These are phyloP conservation scores for Tanaodytes sp. DNA, from an alignment of 2,888 invertebrate species.

Conservation along the genomic window DNA sequence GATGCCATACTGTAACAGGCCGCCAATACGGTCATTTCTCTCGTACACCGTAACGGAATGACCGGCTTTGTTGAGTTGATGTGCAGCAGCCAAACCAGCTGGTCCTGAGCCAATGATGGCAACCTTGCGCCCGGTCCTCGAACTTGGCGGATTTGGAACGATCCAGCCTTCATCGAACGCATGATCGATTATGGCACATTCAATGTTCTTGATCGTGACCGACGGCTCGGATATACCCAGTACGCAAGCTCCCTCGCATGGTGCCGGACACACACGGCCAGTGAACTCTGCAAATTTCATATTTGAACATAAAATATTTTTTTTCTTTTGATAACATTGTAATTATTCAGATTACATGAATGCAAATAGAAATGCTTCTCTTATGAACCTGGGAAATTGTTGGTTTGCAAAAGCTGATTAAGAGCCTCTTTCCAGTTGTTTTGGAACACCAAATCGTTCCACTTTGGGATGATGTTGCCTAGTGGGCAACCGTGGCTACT, in stretches of 20 bases:
- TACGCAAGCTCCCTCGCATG: constrained; percentile 99
- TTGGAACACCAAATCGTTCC: constrained; percentile 97
- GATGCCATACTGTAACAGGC: constrained; percentile 96
- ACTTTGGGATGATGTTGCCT: constrained; percentile 98
- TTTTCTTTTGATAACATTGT: no score
- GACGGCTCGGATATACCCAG: constrained; percentile 95
- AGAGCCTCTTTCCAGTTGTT: constrained; percentile 96
- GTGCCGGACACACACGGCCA: constrained; percentile 95
- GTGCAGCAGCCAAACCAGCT: constrained; percentile 94
- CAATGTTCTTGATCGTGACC: constrained; percentile 99
- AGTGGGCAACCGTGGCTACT: constrained; percentile 96
- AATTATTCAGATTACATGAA: no score
- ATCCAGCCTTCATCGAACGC: constrained; percentile 98
- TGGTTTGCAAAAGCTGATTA: constrained; percentile 94
- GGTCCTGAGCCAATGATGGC: constrained; percentile 96
- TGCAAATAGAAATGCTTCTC: no score
- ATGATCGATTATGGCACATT: constrained; percentile 98
- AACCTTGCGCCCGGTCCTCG: constrained; percentile 85
- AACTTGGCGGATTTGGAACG: constrained; percentile 83
- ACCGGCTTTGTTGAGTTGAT: constrained; percentile 97
- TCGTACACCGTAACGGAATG: constrained; percentile 98
- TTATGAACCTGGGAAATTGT: constrained; percentile 98
- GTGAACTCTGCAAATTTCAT: constrained; percentile 88
- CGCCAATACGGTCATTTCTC: constrained; percentile 95
- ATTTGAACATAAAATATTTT: no score